These are phyloP conservation scores for Hyaena hyaena DNA, from an alignment of 2,113 vertebrate species.

Conservation along the genomic window DNA sequence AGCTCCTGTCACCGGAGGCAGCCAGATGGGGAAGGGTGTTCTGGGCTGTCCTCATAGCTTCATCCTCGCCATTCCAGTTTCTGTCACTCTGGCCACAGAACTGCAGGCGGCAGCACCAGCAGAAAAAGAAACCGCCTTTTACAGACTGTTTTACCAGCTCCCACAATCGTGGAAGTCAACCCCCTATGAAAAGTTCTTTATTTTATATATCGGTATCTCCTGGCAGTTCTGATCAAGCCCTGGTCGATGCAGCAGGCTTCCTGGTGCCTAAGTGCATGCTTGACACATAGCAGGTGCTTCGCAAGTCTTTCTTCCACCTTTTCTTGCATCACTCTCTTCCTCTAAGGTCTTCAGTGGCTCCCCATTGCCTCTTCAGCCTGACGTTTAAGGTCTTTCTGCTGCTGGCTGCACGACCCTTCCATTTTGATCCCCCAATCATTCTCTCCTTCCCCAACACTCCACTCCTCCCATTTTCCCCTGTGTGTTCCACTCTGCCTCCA, in stretches of 20 bases:
- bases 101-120: background rate
- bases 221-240: background rate
- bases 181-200: background rate
- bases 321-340: background rate
- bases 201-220: background rate
- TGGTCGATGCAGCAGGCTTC: background rate
- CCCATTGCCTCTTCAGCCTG: background rate
- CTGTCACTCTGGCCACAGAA: background rate
- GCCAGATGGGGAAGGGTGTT: background rate
- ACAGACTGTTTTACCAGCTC: background rate
- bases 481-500: background rate
- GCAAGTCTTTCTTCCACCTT: background rate
- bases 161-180: background rate
- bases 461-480: background rate
- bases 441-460: background rate
- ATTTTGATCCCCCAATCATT: background rate
- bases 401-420: background rate
- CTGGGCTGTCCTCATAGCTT: background rate
- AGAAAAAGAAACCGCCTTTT: background rate
- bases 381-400: accelerated
- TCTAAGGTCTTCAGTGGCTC: background rate
- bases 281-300: background rate
- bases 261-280: background rate
- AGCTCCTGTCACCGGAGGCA: background rate
- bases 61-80: background rate